Evolutionary conservation across 2,888 invertebrate species (phyloP).

Genomic region (Willowsia nigromaculata): DNA sequence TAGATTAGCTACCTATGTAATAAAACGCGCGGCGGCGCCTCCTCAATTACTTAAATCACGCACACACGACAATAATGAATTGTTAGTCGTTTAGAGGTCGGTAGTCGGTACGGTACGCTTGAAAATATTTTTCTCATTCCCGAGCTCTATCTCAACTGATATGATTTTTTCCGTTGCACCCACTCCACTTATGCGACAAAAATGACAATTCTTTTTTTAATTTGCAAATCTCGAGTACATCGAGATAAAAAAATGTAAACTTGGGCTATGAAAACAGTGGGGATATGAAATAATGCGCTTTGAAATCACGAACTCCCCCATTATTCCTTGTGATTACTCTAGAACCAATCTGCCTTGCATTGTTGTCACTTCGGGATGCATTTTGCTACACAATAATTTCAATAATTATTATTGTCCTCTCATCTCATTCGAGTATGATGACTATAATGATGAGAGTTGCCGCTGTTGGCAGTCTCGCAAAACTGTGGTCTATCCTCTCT

Average conservation of each 20-base stretch:
- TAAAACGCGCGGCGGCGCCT: background rate
- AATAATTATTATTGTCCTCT: slow-evolving; percentile 42
- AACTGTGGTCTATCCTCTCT: background rate
- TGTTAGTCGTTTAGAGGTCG: slow-evolving; percentile 29
- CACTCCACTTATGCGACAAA: background rate
- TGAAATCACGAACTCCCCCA: slow-evolving; percentile 56
- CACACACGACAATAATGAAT: slow-evolving; percentile 43
- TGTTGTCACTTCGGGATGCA: slow-evolving; percentile 18
- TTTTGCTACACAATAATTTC: slow-evolving; percentile 30
- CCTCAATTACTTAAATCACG: slow-evolving; percentile 6
- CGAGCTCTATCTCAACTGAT: background rate
- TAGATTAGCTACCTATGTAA: background rate
- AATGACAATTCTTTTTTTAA: slow-evolving; percentile 24
- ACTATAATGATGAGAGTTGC: background rate
- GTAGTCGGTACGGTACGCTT: background rate
- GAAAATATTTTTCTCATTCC: background rate
- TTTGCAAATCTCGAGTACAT: slow-evolving; percentile 3
- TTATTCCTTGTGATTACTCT: slow-evolving; percentile 5
- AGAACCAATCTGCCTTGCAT: background rate
- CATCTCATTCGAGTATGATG: slow-evolving; percentile 22
- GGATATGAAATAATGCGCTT: background rate
- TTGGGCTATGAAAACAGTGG: background rate
- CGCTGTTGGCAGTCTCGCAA: background rate
- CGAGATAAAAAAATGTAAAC: background rate
- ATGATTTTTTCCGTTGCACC: background rate